phyloP scores from a whole-genome alignment of 2,797 vertebrate species.

The Sphenopsis melanotis region DNA sequence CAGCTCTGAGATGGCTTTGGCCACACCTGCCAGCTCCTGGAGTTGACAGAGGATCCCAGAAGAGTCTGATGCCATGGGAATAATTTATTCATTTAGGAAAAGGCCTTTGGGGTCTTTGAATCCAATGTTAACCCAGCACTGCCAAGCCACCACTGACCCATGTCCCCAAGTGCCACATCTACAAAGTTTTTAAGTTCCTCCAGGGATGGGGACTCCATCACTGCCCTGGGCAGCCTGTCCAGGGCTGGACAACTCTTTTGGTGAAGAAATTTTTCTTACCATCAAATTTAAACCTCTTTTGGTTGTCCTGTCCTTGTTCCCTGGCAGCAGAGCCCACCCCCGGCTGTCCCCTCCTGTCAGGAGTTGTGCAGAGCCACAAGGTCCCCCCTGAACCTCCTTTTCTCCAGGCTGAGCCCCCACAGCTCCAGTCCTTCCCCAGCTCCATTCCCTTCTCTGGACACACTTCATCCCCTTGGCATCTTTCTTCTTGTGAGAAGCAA shows the following conservation, averaged over 20 bases:
- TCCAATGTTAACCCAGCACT: not conserved
- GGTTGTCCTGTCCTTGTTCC: not conserved
- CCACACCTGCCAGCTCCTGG: not conserved
- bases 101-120: not conserved
- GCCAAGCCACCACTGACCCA: not conserved
- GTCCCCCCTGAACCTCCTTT: not conserved
- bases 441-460: fast-evolving
- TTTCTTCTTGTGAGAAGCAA: not conserved
- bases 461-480: fast-evolving
- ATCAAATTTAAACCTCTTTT: not conserved
- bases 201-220: not conserved
- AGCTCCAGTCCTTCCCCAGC: not conserved
- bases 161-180: not conserved
- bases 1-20: not conserved
- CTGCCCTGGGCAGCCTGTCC: not conserved
- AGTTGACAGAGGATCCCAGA: not conserved
- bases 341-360: not conserved
- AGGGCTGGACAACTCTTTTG: not conserved
- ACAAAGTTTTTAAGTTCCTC: not conserved
- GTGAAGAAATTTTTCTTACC: not conserved
- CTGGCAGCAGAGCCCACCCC: not conserved
- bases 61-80: not conserved
- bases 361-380: fast-evolving
- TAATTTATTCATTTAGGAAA: not conserved
- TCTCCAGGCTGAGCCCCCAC: not conserved